Percentiles rank a stretch among this genome's conserved stretches.
Conservation (phyloP, 2,888 invertebrate genomes). For the Ormyrus nitidulus region DNA sequence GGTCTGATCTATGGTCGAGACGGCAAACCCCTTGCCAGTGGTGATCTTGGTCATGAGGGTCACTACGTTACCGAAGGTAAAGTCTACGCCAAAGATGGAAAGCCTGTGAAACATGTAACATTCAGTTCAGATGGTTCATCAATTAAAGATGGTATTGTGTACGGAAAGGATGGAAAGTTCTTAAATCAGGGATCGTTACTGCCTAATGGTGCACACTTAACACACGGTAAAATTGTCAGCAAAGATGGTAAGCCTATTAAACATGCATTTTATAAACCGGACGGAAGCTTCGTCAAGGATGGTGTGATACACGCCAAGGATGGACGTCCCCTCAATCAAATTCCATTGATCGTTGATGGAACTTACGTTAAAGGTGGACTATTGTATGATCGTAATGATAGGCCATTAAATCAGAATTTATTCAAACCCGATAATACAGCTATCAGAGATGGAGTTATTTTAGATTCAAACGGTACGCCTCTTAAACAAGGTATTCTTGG, state of each 20-base stretch:
- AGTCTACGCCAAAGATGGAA: constrained; percentile 69
- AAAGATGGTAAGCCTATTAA: constrained; percentile 71
- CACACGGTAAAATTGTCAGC: constrained; percentile 70
- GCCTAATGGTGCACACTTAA: constrained; percentile 69
- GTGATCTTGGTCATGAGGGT: constrained; percentile 69
- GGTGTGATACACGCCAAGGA: constrained; percentile 69
- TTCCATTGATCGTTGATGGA: constrained; percentile 69
- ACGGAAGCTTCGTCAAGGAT: constrained; percentile 71
- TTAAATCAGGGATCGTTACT: constrained; percentile 71
- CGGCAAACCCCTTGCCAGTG: constrained; percentile 67
- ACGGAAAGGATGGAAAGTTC: constrained; percentile 69
- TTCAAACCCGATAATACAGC: constrained; percentile 69
- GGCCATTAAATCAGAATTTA: constrained; percentile 67
- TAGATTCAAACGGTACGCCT: constrained; percentile 63
- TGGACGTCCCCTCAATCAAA: constrained; percentile 68
- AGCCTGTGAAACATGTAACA: constrained; percentile 68
- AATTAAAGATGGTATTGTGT: constrained; percentile 70
- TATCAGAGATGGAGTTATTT: constrained; percentile 68
- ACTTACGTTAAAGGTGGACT: constrained; percentile 68
- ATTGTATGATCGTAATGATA: constrained; percentile 64
- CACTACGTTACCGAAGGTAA: constrained; percentile 69
- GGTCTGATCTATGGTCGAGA: constrained; percentile 69
- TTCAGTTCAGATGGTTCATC: constrained; percentile 71
- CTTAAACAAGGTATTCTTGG: constrained; percentile 66
- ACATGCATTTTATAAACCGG: constrained; percentile 70